Evolutionary conservation across 2,888 invertebrate genomes (phyloP).

Genomic region (Drosophila percnosoma): DNA sequence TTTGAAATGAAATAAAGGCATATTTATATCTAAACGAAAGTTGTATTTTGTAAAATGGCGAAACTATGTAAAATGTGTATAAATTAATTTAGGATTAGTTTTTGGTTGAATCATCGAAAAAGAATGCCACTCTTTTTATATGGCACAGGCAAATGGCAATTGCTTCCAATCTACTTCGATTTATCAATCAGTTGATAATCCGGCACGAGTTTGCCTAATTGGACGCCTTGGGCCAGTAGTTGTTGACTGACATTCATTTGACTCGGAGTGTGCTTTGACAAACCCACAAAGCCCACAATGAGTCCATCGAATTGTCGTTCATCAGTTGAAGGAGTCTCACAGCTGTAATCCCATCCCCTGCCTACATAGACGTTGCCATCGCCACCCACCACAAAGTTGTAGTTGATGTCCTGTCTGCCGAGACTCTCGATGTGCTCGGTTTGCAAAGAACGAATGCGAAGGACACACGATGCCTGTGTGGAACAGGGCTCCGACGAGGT

Average conservation of each 20-base stretch:
- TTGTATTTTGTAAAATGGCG: slow-evolving; percentile 49
- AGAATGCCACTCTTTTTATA: not conserved
- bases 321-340: slow-evolving; percentile 84
- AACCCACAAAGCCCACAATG: slow-evolving; percentile 89
- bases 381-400: slow-evolving; percentile 91
- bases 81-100: slow-evolving; percentile 6
- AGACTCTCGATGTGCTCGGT: slow-evolving; percentile 88
- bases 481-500: slow-evolving; percentile 43
- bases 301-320: slow-evolving; percentile 85
- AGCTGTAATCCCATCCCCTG: slow-evolving; percentile 89
- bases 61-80: slow-evolving; percentile 32
- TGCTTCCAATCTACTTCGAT: slow-evolving; percentile 86
- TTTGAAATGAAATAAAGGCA: slow-evolving; percentile 64
- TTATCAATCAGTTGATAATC: slow-evolving; percentile 89
- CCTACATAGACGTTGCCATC: slow-evolving; percentile 90
- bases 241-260: slow-evolving; percentile 86
- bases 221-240: slow-evolving; percentile 88
- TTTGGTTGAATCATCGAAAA: slow-evolving; percentile 17
- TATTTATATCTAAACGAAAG: slow-evolving; percentile 55
- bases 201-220: slow-evolving; percentile 86
- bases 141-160: slow-evolving; percentile 9
- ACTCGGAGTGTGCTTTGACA: slow-evolving; percentile 85
- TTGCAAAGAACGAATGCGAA: slow-evolving; percentile 87
- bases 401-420: slow-evolving; percentile 89
- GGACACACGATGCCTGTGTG: slow-evolving; percentile 85